Percentiles rank a stretch among this genome's conserved stretches.
Evolutionary conservation across 2,888 invertebrate genomes (phyloP).

Genomic region (Scelioninae gen. 1): DNA sequence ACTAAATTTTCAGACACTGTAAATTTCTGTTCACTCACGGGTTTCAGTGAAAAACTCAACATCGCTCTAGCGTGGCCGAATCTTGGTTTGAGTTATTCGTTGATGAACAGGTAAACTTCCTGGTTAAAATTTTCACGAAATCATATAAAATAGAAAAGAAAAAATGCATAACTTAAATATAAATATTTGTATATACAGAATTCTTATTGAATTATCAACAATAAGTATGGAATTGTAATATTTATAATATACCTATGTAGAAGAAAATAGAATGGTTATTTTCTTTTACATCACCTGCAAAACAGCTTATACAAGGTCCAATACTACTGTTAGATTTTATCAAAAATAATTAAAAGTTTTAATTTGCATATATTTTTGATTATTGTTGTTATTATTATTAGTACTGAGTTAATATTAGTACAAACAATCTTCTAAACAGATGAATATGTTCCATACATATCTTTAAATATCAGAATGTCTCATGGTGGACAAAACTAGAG

Average conservation of each 20-base stretch:
- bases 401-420: too few relatives aligned
- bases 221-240: slow-evolving; percentile 6
- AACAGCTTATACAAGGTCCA: background rate
- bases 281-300: slow-evolving; percentile 9
- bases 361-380: too few relatives aligned
- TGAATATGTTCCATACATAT: background rate
- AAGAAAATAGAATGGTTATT: background rate
- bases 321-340: too few relatives aligned
- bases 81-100: slow-evolving; percentile 14
- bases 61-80: slow-evolving; percentile 6
- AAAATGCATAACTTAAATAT: slow-evolving; percentile 11
- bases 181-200: slow-evolving; percentile 19
- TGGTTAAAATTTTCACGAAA: slow-evolving; percentile 60
- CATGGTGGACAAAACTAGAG: slow-evolving; percentile 3
- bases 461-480: background rate
- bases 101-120: slow-evolving; percentile 39
- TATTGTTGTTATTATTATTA: too few relatives aligned
- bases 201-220: background rate
- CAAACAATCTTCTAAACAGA: background rate
- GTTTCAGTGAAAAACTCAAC: slow-evolving; percentile 43
- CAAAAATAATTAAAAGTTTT: too few relatives aligned
- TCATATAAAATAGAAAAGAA: slow-evolving; percentile 7
- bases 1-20: slow-evolving; percentile 4
- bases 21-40: slow-evolving; percentile 1
- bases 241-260: background rate